These are phyloP conservation scores for Chroicocephalus ridibundus DNA, from an alignment of 2,113 vertebrate genomes.

Conservation along the genomic window DNA sequence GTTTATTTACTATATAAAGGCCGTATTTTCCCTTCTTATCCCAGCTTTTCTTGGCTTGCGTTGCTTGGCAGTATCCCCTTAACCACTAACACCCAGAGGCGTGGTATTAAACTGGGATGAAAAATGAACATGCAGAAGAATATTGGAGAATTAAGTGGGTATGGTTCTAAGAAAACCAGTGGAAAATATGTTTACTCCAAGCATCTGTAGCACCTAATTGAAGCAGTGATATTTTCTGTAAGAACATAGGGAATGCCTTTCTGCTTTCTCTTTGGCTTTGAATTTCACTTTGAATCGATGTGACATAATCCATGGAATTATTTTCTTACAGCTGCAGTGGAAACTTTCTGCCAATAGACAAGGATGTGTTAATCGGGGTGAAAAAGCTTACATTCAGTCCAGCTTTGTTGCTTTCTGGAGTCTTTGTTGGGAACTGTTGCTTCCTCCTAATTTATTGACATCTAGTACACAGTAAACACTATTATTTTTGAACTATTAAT, in stretches of 20 bases:
- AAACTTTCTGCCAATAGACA: slow-evolving; percentile 63
- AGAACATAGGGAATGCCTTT: slow-evolving; percentile 34
- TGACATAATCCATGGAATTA: slow-evolving; percentile 49
- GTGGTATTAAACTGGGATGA: slow-evolving; percentile 56
- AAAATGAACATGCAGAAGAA: slow-evolving; percentile 57
- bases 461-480: slow-evolving; percentile 6
- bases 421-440: slow-evolving; percentile 40
- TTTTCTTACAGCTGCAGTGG: slow-evolving; percentile 52
- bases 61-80: slow-evolving; percentile 53
- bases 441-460: slow-evolving; percentile 60
- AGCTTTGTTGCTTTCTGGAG: slow-evolving; percentile 37
- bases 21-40: slow-evolving; percentile 42
- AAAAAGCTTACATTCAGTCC: slow-evolving; percentile 37
- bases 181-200: slow-evolving; percentile 47
- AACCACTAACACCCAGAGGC: slow-evolving; percentile 47
- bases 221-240: slow-evolving; percentile 10
- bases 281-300: slow-evolving; percentile 44
- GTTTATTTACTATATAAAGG: slow-evolving; percentile 46
- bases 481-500: slow-evolving; percentile 56
- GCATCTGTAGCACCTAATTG: slow-evolving; percentile 47
- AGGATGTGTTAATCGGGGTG: not conserved
- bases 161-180: slow-evolving; percentile 47
- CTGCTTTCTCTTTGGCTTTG: slow-evolving; percentile 59
- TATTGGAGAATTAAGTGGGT: slow-evolving; percentile 49
- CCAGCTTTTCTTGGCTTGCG: slow-evolving; percentile 58